Base-by-base conservation (phyloP, 1,140 invertebrate species). In the Heliconius himera region DNA sequence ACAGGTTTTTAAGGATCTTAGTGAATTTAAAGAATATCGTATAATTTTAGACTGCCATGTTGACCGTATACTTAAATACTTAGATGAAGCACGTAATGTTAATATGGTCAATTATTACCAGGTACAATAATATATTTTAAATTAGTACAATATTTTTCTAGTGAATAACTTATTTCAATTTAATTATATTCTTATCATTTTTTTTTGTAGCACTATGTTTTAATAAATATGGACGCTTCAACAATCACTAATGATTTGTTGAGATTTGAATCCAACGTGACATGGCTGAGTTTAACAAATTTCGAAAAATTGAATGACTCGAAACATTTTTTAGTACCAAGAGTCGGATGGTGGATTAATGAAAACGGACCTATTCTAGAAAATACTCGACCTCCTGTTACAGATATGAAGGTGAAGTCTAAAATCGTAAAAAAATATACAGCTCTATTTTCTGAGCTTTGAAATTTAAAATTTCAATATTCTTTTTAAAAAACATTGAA, bases 1-100 rank as follows among this genome's bases (percentile, higher is more conserved):
- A 49, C 78, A 94, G 91, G 86, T 92, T 60, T 93, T 93, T 74
- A 94, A 94, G 77, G 85, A 88, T 73, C 77, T 94, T n/a, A 83
- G 78, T 16, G 83, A 84, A 41, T 86, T 86, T 77, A 88, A 91
- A 81, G 96, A 97, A 84, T 96, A 95, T 77, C 96, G 97, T 82
- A 96, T 99, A n/a, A 95, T 99, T 38, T 84, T 99, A 13, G 98
- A 99, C 84, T 98, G 98, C 84, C 90, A 95, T 1, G 95, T 96
- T 0, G 95, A 97, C 6, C 96, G 96, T 73, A 94, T 98, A 3
- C 81, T 96, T 0, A 90, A 95, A 8, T 95, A 98, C 74, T 94
- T 99, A 60, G 95, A 95, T 49, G 97, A 98, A 88, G 97, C 97
- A 0, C 96, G 96, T 83, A 96, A 97, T 90, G 95, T 98, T 2